Base-by-base conservation (phyloP, 2,113 vertebrate genomes). In the Notechis scutatus region DNA sequence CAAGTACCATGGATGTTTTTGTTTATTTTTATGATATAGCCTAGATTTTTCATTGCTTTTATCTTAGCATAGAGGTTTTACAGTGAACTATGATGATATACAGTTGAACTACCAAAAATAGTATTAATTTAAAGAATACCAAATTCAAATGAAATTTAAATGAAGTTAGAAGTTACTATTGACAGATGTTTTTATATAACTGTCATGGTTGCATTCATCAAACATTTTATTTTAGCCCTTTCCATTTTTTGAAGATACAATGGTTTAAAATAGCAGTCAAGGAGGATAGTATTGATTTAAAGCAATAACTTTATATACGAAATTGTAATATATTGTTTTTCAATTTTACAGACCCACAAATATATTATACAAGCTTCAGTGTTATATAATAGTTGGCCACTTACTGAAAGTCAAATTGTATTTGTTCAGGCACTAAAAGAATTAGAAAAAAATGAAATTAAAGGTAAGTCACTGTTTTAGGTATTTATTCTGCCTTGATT, bases 321-420 rank as follows among this genome's bases (percentile, higher is more conserved):
- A 64, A 61, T 93, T 14, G 92, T 96, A 95, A 94, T 24, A n/a
- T 29, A 9, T 1, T 94, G 45, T 3, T 45, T 97, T 97, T 90
- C 94, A 91, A 86, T 95, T 96, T 95, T 94, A 89, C 96, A 99
- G 99, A 45, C 89, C 91, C 98, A 98, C 94, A 99, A 98, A 94
- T 99, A 99, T 69, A 96, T 98, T 90, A 96, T 99, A 95, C 97
- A 98, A 96, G 98, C 98, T 20, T 93, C 98, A 90, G 98, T 99
- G 91, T 95, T 99, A 21, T 92, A 97, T 93, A 96, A 98, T 74
- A 99, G 98, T 94, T 99, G 98, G 99, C 88, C 97, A 74, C 97
- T 99, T 96, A 97, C 97, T 42, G 97, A 98, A 91, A 97, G 95
- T 85, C 97, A 99, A 64, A 50, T 96, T 94, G 92, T 93, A 81